A percentile compares a stretch with the other conserved stretches of the same genome.
phyloP scores from a whole-genome alignment of 2,888 invertebrate genomes.

The Allophyes oxyacanthae region DNA sequence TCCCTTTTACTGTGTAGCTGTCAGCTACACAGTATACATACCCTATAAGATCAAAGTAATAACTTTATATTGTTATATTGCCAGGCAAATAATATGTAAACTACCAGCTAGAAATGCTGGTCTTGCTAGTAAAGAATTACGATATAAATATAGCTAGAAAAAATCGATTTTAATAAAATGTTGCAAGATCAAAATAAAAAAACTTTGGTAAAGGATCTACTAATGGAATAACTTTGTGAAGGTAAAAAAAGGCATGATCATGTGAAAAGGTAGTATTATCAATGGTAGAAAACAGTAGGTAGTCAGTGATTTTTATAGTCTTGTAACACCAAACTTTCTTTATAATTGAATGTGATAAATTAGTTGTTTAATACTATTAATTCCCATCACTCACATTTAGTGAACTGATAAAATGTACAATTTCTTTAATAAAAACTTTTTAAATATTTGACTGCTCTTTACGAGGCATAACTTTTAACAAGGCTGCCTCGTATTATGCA shows the following conservation, averaged over 20 bases:
- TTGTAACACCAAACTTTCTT: constrained; percentile 29
- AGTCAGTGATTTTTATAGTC: constrained; percentile 38
- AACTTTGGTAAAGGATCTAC: constrained; percentile 45
- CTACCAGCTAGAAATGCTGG: constrained; percentile 9
- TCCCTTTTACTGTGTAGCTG: no score
- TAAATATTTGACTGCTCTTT: no score
- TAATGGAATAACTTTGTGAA: constrained; percentile 21
- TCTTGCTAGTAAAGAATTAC: constrained; percentile 18
- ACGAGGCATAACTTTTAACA: no score
- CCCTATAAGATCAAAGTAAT: no score
- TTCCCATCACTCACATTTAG: constrained; percentile 19
- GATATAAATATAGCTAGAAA: constrained; percentile 11
- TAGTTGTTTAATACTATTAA: constrained; percentile 25
- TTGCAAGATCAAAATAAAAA: constrained; percentile 29
- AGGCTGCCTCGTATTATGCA: no score
- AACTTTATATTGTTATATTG: constrained; percentile 34
- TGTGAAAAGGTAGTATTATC: constrained; percentile 15
- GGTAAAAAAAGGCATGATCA: constrained; percentile 39
- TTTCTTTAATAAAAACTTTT: not conserved
- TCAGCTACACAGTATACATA: no score
- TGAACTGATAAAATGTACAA: constrained; percentile 26
- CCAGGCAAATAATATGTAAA: constrained; percentile 27
- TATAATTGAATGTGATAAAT: constrained; percentile 22
- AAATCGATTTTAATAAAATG: constrained; percentile 1
- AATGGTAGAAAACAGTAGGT: constrained; percentile 44